Base-by-base conservation (phyloP, 2,797 vertebrate genomes). In the Hypotaenidia philippensis region DNA sequence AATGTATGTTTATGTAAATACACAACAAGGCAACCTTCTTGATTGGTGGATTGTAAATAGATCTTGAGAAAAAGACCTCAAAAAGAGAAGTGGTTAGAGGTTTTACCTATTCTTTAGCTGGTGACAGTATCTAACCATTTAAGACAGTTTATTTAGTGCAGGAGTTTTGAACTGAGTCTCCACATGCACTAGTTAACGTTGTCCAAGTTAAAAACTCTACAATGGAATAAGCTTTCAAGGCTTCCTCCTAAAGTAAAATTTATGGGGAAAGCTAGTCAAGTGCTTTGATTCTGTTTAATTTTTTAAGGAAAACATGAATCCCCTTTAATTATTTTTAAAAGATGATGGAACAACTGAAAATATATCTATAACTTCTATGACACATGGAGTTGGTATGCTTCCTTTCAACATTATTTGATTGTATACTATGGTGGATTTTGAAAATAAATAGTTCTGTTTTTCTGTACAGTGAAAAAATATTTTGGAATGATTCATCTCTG, bases 401-500 rank as follows among this genome's bases (percentile, higher is more conserved):
- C 60, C 17, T 70, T 84, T 84, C 63, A 78, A n/a, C 14, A 26
- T 66, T 87, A 81, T 80, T 95, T 78, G 70, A 65, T 92, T 89
- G 23, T 50, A 61, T 36, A 38, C 55, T 93, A 52, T n/a, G 74
- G 22, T 89, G 60, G 53, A 81, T 83, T 59, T 84, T 92, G 44
- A 92, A 92, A 88, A 72, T 49, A 92, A 84, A 88, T 77, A 77
- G 60, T 74, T 44, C 23, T 83, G 41, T 90, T 93, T 93, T 63
- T 84, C 31, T 88, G 40, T 59, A 77, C 27, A 81, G 32, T 38
- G n/a, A 83, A 92, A 82, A 87, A 76, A 77, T 47, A 59, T 49
- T 81, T 91, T 89, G 56, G 9, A 96, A 87, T 83, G 92, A 94
- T 93, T 95, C 5, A 64, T 87, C 81, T 77, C 59, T 92, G 79